A percentile compares a stretch with the other conserved stretches of the same genome.
phyloP scores from a whole-genome alignment of 2,888 invertebrate genomes.

The Coelinius sp. region DNA sequence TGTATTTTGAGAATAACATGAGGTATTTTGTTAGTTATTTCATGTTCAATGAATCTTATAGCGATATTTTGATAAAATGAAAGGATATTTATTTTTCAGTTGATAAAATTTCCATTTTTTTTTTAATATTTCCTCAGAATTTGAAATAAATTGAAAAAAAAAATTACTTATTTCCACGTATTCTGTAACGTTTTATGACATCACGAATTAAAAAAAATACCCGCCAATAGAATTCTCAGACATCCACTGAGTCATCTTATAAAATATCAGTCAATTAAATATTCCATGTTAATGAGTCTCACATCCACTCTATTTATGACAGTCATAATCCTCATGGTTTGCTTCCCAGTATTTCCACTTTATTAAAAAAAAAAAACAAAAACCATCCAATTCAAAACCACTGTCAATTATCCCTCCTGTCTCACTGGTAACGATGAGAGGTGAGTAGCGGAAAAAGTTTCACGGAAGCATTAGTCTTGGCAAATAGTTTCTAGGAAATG shows the following conservation, averaged over 20 bases:
- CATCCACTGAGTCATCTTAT: neutral
- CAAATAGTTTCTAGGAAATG: constrained; percentile 43
- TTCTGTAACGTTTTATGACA: no score
- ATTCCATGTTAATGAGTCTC: neutral
- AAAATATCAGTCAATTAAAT: neutral
- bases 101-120: no score
- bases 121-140: no score
- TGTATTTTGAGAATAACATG: neutral
- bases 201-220: neutral
- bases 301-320: neutral
- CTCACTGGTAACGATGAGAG: neutral
- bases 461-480: constrained; percentile 33
- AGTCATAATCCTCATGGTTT: neutral
- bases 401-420: constrained; percentile 27
- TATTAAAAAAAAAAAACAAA: neutral
- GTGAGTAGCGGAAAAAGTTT: constrained; percentile 28
- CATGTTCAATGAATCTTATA: no score
- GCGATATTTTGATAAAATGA: no score
- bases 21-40: neutral
- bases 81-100: no score
- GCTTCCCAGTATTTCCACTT: neutral
- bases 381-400: neutral
- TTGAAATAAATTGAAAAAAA: no score
- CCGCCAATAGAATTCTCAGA: neutral
- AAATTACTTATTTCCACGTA: no score